Percentiles rank a stretch among this genome's conserved stretches.
Conservation (phyloP, 2,888 invertebrate species). For the Carpatolechia fugitivella region DNA sequence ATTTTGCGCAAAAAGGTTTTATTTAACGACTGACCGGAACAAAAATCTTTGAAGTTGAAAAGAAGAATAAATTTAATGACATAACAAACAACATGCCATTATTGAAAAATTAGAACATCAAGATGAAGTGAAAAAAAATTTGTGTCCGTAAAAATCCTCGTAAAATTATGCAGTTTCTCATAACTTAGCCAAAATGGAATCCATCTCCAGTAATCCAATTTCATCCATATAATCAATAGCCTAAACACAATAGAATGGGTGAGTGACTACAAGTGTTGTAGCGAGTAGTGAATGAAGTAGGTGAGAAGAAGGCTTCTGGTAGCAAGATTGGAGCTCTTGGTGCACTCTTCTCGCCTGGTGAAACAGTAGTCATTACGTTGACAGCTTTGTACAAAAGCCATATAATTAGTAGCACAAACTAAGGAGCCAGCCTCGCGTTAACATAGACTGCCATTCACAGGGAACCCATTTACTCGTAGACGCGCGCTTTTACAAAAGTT, state of each 20-base stretch:
- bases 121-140: conserved; percentile 45
- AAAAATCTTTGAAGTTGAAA: neutral
- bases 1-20: no score
- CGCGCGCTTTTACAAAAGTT: conserved; percentile 53
- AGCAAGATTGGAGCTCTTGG: neutral
- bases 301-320: no score
- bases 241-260: conserved; percentile 53
- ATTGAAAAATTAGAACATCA: conserved; percentile 65
- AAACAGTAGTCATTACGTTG: conserved; percentile 29
- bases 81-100: conserved; percentile 44
- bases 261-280: conserved; percentile 30
- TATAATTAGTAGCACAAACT: conserved; percentile 29
- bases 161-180: conserved; percentile 31
- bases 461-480: conserved; percentile 26
- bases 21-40: neutral
- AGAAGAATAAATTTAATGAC: conserved; percentile 33
- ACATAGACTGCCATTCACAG: conserved; percentile 50
- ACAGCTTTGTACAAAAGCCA: conserved; percentile 71
- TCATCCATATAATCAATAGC: neutral
- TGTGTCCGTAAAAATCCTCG: conserved; percentile 35
- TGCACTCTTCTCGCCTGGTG: conserved; percentile 28
- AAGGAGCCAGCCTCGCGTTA: conserved; percentile 49
- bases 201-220: neutral
- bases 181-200: conserved; percentile 30
- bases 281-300: neutral